phyloP scores from a whole-genome alignment of 2,797 vertebrate genomes.

The Acrossocheilus wenchowensis region DNA sequence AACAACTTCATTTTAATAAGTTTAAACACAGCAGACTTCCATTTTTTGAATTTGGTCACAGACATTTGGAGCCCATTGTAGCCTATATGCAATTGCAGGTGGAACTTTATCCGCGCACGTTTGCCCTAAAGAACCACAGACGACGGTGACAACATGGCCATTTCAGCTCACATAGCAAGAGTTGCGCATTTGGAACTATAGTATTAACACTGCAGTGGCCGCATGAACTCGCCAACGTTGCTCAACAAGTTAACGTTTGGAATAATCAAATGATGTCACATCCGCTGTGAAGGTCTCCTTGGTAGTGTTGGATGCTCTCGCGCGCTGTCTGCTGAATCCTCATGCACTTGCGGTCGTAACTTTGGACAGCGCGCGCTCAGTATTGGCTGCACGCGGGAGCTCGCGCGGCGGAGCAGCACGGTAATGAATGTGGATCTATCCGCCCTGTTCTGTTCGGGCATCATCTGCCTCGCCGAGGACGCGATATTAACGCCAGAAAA shows the following conservation, averaged over 20 bases:
- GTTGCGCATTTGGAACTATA: not conserved
- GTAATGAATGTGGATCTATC: conserved; percentile 63
- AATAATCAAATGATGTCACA: conserved; percentile 82
- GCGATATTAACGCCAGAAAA: conserved; percentile 70
- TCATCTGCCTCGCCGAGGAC: conserved; percentile 71
- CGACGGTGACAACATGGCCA: not conserved
- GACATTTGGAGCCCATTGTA: not conserved
- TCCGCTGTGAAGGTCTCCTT: conserved; percentile 72
- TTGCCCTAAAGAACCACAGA: not conserved
- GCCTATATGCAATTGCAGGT: not conserved
- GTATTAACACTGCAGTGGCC: not conserved
- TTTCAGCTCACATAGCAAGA: not conserved
- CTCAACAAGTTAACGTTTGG: conserved; percentile 22
- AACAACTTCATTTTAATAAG: not conserved
- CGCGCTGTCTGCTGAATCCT: conserved; percentile 33
- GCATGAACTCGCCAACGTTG: not conserved
- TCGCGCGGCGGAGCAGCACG: conserved; percentile 54
- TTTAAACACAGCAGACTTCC: not conserved
- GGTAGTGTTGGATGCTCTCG: not conserved
- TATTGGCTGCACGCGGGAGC: conserved; percentile 59
- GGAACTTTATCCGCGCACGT: not conserved
- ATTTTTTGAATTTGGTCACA: not conserved
- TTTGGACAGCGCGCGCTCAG: conserved; percentile 79
- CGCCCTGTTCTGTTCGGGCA: conserved; percentile 66
- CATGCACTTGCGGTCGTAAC: conserved; percentile 68